phyloP scores from a whole-genome alignment of 1,140 invertebrate species.

The Sarcophaga bullata region DNA sequence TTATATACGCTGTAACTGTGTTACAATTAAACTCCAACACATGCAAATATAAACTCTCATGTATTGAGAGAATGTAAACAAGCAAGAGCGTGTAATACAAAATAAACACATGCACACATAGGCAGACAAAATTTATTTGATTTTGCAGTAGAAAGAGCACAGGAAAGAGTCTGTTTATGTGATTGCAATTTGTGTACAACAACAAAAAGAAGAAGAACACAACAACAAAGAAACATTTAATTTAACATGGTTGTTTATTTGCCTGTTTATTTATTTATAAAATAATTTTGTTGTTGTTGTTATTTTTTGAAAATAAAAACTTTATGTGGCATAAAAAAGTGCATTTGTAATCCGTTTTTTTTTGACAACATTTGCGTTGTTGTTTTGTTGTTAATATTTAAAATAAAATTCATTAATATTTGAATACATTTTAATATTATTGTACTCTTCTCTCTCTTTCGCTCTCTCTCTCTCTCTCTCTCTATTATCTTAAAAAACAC shows the following conservation, averaged over 20 bases:
- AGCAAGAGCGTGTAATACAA: too few relatives aligned
- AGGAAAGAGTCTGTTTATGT: background rate
- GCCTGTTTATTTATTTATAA: background rate
- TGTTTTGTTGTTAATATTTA: background rate
- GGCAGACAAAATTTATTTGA: too few relatives aligned
- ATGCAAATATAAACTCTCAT: too few relatives aligned
- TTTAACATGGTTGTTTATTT: background rate
- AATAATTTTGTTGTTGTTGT: background rate
- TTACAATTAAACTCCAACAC: too few relatives aligned
- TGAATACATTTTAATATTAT: conserved; percentile 15
- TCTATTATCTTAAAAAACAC: background rate
- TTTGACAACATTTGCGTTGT: too few relatives aligned
- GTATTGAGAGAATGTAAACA: too few relatives aligned
- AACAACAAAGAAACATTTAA: conserved; percentile 1
- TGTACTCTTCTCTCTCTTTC: background rate
- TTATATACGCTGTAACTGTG: too few relatives aligned
- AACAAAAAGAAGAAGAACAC: background rate
- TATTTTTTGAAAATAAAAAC: background rate
- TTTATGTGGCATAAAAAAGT: background rate
- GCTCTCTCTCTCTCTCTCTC: background rate
- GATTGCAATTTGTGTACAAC: conserved; percentile 7
- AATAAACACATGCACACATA: too few relatives aligned
- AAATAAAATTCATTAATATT: conserved; percentile 14
- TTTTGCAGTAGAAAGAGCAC: background rate
- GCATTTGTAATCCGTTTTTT: background rate